Percentiles rank a stretch among this genome's conserved stretches.
phyloP scores from a whole-genome alignment of 2,797 vertebrate genomes.

The Centroberyx gerrardi region DNA sequence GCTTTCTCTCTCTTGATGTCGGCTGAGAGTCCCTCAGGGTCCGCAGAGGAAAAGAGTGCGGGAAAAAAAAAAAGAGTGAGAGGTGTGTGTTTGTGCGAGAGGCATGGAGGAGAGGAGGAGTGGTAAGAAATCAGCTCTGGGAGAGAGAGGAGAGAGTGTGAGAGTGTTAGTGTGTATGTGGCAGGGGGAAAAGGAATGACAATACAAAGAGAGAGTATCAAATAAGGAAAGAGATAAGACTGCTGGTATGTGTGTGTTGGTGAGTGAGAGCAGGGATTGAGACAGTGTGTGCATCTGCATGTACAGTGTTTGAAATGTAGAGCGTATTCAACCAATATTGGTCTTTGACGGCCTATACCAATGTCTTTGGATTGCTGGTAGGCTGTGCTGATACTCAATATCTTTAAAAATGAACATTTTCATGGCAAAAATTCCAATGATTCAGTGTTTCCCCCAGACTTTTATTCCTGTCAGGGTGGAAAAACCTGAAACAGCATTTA shows the following conservation, averaged over 20 bases:
- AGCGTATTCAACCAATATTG: background rate
- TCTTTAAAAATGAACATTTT: no score
- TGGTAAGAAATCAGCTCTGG: no score
- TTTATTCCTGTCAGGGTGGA: no score
- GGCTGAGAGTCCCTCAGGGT: slow-evolving; percentile 34
- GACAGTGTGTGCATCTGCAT: background rate
- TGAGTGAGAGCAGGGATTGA: background rate
- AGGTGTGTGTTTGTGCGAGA: slow-evolving; percentile 4
- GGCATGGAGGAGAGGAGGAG: background rate
- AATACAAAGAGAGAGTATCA: slow-evolving; percentile 2
- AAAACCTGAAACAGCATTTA: no score
- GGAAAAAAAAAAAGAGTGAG: slow-evolving; percentile 11
- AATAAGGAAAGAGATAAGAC: slow-evolving; percentile 18
- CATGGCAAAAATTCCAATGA: no score
- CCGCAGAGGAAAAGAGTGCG: slow-evolving; percentile 4
- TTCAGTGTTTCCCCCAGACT: no score
- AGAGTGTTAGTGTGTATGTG: background rate
- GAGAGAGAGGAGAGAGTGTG: background rate
- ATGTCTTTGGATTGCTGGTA: no score
- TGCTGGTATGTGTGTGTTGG: slow-evolving; percentile 10
- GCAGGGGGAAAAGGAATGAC: background rate
- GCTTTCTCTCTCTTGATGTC: slow-evolving; percentile 40
- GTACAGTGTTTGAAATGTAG: background rate
- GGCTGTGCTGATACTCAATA: no score
- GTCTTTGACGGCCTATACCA: no score